phyloP scores from a whole-genome alignment of 2,113 vertebrate genomes.

The Kryptolebias marmoratus region DNA sequence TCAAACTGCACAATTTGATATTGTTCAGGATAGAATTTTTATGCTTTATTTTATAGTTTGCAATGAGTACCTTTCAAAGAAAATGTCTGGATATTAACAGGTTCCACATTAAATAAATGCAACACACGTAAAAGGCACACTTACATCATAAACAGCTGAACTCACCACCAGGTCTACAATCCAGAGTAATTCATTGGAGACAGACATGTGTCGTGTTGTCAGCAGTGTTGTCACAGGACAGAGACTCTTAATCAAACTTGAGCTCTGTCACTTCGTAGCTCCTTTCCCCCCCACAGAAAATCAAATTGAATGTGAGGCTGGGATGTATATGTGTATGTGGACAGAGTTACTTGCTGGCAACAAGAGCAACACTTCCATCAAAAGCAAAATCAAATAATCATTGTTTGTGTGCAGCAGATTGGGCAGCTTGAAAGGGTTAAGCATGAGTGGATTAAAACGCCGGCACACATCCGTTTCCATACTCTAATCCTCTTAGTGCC shows the following conservation, averaged over 20 bases:
- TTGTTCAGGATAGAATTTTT: no score
- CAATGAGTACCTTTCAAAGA: no score
- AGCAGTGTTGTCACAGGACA: slow-evolving; percentile 57
- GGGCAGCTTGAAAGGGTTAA: slow-evolving; percentile 80
- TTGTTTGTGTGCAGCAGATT: slow-evolving; percentile 69
- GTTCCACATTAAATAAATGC: slow-evolving; percentile 17
- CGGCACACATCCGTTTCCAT: slow-evolving; percentile 82
- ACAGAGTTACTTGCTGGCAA: slow-evolving; percentile 45
- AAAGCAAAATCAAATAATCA: slow-evolving; percentile 63
- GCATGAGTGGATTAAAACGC: slow-evolving; percentile 80
- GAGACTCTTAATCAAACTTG: slow-evolving; percentile 72
- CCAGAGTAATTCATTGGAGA: slow-evolving; percentile 61
- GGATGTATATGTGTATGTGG: slow-evolving; percentile 10
- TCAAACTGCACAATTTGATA: no score
- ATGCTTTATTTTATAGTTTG: no score
- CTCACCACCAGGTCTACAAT: slow-evolving; percentile 59
- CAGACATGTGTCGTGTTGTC: slow-evolving; percentile 40
- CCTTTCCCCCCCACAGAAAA: slow-evolving; percentile 31
- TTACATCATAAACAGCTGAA: slow-evolving; percentile 12
- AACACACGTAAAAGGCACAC: slow-evolving; percentile 3
- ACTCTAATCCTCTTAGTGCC: slow-evolving; percentile 83
- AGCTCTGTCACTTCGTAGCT: slow-evolving; percentile 45
- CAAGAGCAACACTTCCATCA: slow-evolving; percentile 46
- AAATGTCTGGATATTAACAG: slow-evolving; percentile 1
- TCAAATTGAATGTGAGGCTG: slow-evolving; percentile 33